Evolutionary conservation across 2,797 vertebrate species (phyloP).

Genomic region (Gallinago nigripennis): DNA sequence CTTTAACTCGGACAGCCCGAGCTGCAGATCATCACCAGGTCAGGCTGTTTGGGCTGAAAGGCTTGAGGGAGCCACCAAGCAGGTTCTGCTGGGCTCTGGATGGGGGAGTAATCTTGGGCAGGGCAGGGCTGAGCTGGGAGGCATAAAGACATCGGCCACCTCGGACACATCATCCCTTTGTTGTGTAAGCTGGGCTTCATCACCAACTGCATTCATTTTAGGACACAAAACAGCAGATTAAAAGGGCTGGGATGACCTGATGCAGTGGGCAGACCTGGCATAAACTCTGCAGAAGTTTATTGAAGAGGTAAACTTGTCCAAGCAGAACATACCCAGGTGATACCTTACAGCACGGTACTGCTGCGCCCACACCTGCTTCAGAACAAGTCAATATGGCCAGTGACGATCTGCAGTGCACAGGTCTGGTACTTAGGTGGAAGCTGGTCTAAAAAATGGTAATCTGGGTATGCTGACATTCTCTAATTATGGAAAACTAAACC

Average conservation of each 20-base stretch:
- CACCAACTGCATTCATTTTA: fast-evolving
- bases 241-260: neutral
- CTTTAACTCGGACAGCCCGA: fast-evolving
- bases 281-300: neutral
- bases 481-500: neutral
- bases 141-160: neutral
- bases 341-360: fast-evolving
- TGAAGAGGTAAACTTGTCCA: neutral
- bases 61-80: neutral
- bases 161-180: fast-evolving
- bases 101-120: neutral
- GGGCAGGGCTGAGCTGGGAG: neutral
- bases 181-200: neutral
- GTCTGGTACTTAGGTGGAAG: neutral
- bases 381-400: fast-evolving
- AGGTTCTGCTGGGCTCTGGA: neutral
- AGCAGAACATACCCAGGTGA: neutral
- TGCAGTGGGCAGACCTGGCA: neutral
- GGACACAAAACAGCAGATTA: neutral
- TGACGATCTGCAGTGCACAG: neutral
- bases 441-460: fast-evolving
- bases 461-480: neutral
- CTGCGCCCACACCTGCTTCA: fast-evolving
- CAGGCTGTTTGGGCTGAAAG: neutral
- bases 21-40: fast-evolving